Percentiles rank a stretch among this genome's conserved stretches.
Evolutionary conservation across 1,140 invertebrate species (phyloP).

Genomic region (Eciton burchellii): DNA sequence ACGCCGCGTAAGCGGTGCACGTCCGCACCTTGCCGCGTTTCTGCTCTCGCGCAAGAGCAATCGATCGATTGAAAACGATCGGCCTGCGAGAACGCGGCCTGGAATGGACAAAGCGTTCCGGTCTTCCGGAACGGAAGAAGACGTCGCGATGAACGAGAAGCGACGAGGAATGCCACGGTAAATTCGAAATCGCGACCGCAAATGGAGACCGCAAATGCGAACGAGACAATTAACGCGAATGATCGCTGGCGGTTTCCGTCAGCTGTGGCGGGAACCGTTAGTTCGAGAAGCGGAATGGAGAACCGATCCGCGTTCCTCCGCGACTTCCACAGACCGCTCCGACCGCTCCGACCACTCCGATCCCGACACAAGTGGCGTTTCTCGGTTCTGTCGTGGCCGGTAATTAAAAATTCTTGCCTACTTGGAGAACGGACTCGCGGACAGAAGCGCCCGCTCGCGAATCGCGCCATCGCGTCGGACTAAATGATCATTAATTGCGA

Average conservation of each 20-base stretch:
- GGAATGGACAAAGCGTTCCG: no score
- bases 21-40: no score
- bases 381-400: conserved; percentile 42
- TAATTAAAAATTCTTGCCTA: conserved; percentile 61
- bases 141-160: no score
- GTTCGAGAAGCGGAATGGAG: background rate
- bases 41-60: background rate
- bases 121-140: no score
- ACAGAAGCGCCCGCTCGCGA: conserved; percentile 39
- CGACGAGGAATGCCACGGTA: background rate
- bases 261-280: conserved; percentile 1
- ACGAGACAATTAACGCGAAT: conserved; percentile 43
- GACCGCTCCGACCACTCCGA: background rate
- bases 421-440: conserved; percentile 54
- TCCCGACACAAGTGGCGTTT: conserved; percentile 55
- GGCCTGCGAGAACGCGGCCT: no score
- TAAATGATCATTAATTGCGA: conserved; percentile 61
- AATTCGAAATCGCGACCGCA: background rate
- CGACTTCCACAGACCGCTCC: conserved; percentile 1
- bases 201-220: conserved; percentile 28
- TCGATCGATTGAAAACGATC: no score
- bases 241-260: background rate
- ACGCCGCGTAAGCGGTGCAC: background rate
- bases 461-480: conserved; percentile 43
- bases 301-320: conserved; percentile 1